phyloP scores from a whole-genome alignment of 2,888 invertebrate genomes.

The Lasius platythorax region DNA sequence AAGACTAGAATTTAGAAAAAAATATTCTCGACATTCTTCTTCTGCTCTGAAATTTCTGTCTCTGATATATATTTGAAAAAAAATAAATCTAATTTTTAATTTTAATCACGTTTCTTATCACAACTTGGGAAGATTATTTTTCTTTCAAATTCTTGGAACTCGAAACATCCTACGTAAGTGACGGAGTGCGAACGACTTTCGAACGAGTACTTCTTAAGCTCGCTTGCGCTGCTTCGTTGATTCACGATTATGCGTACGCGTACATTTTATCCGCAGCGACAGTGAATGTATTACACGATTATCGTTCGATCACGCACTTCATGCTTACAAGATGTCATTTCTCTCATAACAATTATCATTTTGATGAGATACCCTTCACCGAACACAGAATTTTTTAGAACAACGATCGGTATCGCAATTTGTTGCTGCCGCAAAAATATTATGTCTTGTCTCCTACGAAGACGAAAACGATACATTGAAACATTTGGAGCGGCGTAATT shows the following conservation, averaged over 20 bases:
- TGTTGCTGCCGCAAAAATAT: constrained; percentile 42
- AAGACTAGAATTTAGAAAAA: neutral
- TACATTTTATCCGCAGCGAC: constrained; percentile 47
- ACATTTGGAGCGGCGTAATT: constrained; percentile 12
- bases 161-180: neutral
- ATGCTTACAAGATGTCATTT: constrained; percentile 8
- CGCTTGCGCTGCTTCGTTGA: constrained; percentile 45
- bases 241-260: constrained; percentile 27
- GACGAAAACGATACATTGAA: neutral
- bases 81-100: neutral
- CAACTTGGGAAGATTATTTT: neutral
- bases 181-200: neutral
- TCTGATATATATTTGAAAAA: neutral
- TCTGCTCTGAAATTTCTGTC: neutral
- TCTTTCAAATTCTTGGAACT: neutral
- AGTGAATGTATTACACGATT: constrained; percentile 29
- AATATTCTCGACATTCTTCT: neutral
- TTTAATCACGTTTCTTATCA: neutral
- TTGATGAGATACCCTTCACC: constrained; percentile 14
- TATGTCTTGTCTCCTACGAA: constrained; percentile 31
- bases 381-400: neutral
- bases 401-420: constrained; percentile 24
- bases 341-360: constrained; percentile 1
- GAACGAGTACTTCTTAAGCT: constrained; percentile 9
- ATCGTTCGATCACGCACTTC: constrained; percentile 16